Evolutionary conservation across 2,113 vertebrate genomes (phyloP).

Genomic region (Nyctibius bracteatus): DNA sequence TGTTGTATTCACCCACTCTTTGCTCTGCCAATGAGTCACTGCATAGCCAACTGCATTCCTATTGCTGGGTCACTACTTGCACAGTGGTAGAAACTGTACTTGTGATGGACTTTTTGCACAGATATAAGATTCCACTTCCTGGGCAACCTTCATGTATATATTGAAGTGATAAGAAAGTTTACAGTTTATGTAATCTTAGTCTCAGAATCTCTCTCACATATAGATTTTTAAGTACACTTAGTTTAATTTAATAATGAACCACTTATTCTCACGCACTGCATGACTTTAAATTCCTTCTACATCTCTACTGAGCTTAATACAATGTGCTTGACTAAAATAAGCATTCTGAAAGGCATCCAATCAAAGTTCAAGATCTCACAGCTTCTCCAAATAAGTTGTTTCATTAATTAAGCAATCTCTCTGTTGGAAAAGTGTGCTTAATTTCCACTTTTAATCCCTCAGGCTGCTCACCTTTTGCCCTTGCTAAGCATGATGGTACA

Average conservation of each 20-base stretch:
- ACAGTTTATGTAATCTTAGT: neutral
- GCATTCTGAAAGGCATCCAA: neutral
- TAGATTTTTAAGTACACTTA: neutral
- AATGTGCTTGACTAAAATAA: neutral
- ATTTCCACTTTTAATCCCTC: slow-evolving; percentile 9
- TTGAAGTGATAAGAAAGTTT: neutral
- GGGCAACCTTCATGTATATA: neutral
- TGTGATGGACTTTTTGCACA: neutral
- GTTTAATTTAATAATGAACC: neutral
- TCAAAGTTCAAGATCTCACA: neutral
- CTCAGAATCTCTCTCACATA: neutral
- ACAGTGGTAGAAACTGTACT: neutral
- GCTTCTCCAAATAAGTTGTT: neutral
- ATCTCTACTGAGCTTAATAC: neutral
- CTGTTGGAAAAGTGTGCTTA: neutral
- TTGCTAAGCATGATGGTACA: neutral
- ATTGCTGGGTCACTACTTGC: neutral
- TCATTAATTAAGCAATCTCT: neutral
- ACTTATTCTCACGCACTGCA: neutral
- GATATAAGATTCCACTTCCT: neutral
- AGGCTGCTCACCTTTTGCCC: neutral
- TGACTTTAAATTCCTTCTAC: neutral
- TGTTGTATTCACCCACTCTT: neutral
- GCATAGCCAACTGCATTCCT: neutral
- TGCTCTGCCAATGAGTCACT: neutral